phyloP scores from a whole-genome alignment of 2,113 vertebrate genomes.

The Suricata suricatta region DNA sequence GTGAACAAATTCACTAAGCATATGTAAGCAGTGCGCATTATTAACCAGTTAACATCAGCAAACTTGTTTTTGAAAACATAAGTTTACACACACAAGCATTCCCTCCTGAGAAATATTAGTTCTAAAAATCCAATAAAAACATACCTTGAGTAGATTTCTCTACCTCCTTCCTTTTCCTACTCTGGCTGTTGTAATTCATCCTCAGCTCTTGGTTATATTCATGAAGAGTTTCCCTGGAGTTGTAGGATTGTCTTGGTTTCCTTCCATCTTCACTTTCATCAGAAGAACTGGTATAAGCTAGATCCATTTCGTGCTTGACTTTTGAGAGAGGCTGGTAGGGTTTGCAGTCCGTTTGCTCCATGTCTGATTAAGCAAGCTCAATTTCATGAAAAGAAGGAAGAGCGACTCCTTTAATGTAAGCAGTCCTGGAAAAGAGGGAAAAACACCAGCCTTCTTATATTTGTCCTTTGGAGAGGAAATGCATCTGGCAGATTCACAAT shows the following conservation, averaged over 20 bases:
- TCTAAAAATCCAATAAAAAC: constrained; percentile 44
- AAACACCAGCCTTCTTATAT: constrained; percentile 64
- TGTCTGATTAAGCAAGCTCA: constrained; percentile 86
- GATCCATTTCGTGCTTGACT: constrained; percentile 96
- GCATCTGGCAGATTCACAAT: constrained; percentile 50
- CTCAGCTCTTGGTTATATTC: constrained; percentile 95
- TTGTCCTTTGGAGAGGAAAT: constrained; percentile 55
- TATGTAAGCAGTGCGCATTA: constrained; percentile 50
- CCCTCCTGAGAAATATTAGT: constrained; percentile 4
- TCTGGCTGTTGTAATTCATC: constrained; percentile 94
- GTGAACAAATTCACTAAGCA: constrained; percentile 48
- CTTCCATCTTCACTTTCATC: constrained; percentile 96
- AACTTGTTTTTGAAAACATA: constrained; percentile 59
- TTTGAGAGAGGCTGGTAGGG: constrained; percentile 97
- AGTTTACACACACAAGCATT: constrained; percentile 9
- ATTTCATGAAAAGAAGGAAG: constrained; percentile 87
- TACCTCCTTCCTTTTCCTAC: constrained; percentile 90
- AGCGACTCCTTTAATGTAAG: constrained; percentile 80
- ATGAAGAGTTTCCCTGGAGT: constrained; percentile 96
- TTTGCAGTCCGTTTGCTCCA: constrained; percentile 99
- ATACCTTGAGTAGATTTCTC: constrained; percentile 94
- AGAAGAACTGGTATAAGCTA: constrained; percentile 96
- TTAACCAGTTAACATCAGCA: constrained; percentile 61
- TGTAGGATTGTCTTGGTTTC: constrained; percentile 93
- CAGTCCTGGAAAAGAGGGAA: constrained; percentile 81